phyloP scores from a whole-genome alignment of 2,797 vertebrate species.

The Crax fasciolata region DNA sequence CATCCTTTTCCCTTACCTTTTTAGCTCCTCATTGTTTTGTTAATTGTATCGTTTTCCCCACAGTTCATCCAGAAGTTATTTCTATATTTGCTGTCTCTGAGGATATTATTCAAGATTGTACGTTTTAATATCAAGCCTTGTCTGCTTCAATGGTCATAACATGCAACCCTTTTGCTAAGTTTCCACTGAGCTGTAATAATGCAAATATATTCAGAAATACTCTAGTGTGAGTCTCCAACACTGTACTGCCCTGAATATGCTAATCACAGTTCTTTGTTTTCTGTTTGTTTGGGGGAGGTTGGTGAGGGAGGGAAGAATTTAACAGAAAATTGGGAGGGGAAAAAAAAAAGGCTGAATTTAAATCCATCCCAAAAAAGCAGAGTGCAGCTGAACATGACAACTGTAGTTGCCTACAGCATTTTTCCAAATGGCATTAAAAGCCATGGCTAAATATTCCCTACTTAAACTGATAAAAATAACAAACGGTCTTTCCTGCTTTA shows the following conservation, averaged over 20 bases:
- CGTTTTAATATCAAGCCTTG: not conserved
- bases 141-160: not conserved
- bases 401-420: not conserved
- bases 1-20: not conserved
- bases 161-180: not conserved
- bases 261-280: not conserved
- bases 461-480: not conserved
- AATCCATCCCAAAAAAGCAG: not conserved
- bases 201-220: not conserved
- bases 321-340: not conserved
- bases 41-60: not conserved
- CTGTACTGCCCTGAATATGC: not conserved
- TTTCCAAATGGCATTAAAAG: slow-evolving; percentile 10
- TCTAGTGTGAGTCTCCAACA: not conserved
- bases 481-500: not conserved
- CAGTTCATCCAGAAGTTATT: not conserved
- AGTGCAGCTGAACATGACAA: not conserved
- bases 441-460: not conserved
- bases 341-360: not conserved
- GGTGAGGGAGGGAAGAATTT: not conserved
- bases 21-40: not conserved
- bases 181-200: not conserved
- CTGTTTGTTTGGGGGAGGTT: not conserved
- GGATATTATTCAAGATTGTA: not conserved
- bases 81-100: not conserved